Base-by-base conservation (phyloP, 2,797 vertebrate species). In the Hydrophis major region DNA sequence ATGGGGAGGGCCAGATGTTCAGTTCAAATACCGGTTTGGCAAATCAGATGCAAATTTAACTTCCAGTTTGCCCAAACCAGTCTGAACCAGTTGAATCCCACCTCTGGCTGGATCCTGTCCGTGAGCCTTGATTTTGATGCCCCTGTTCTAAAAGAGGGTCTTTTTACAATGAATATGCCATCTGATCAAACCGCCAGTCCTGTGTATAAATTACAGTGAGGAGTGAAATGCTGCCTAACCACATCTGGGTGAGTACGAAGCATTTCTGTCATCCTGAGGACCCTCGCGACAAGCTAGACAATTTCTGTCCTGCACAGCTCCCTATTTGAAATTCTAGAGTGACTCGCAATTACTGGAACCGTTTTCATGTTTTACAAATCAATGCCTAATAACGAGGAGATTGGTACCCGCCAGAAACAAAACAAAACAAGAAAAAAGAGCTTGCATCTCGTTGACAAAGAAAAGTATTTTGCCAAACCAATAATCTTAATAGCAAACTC, bases 331-430 rank as follows among this genome's bases (percentile, higher is more conserved):
- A 4, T 93, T 90, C 87, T 90, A 89, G 69, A 92, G 47, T 90
- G 74, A 86, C 0, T 0, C 93, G 87, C 37, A 94, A 92, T 94
- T 95, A 95, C 55, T 89, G 93, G 94, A 96, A 95, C 91, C 14
- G 86, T 94, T 96, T 93, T 1, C 60, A 93, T 94, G 92, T 96
- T 96, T 95, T 93, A 94, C 95, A 97, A 97, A 97, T 92, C 59
- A 93, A 60, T 1, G 0, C 10, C 2, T 96, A 95, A 96, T 96
- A 94, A 93, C 22, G 27, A 94, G 91, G 93, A 93, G n/a, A 95
- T 89, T 2, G 50, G 92, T 94, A 87, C 86, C 83, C 94, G 63
- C 16, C 50, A 92, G 89, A 90, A 87, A 90, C 57, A 88, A 88
- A 55, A 55, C 55, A 13, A 55, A 55, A 89, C 60, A 89, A 83